Conservation (phyloP, 2,888 invertebrate genomes). For the Lithodes maja region DNA sequence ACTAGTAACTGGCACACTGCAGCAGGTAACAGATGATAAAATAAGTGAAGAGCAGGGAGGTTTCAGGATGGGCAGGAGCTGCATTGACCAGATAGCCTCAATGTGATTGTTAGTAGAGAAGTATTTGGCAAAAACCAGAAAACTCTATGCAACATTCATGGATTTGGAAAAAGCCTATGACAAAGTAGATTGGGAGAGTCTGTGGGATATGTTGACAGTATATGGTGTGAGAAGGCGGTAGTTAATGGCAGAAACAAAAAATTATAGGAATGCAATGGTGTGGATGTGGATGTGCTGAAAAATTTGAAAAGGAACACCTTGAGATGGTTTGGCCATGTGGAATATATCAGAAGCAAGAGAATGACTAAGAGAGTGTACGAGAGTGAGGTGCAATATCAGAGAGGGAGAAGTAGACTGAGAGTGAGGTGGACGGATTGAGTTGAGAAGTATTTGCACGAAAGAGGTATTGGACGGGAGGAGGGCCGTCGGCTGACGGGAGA, state of each 20-base stretch:
- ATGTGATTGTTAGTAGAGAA: too few species aligned
- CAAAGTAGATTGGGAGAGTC: too few species aligned
- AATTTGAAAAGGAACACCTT: background rate
- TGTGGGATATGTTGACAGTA: too few species aligned
- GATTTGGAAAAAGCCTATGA: too few species aligned
- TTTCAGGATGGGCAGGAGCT: too few species aligned
- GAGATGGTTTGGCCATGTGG: background rate
- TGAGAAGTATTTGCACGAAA: background rate
- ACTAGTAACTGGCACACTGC: too few species aligned
- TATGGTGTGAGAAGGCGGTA: too few species aligned
- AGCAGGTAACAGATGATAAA: too few species aligned
- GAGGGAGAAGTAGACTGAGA: background rate
- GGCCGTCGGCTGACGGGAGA: background rate
- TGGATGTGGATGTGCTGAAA: background rate
- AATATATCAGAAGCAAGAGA: background rate
- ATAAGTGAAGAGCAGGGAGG: too few species aligned
- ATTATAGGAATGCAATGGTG: background rate
- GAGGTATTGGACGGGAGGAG: background rate
- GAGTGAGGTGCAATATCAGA: background rate
- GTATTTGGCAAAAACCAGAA: too few species aligned
- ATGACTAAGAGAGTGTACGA: background rate
- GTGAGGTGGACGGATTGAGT: background rate
- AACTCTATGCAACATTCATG: too few species aligned
- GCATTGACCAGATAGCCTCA: too few species aligned
- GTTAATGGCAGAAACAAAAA: background rate